phyloP scores from a whole-genome alignment of 2,888 invertebrate species.

The Liopterus haemorrhoidalis region DNA sequence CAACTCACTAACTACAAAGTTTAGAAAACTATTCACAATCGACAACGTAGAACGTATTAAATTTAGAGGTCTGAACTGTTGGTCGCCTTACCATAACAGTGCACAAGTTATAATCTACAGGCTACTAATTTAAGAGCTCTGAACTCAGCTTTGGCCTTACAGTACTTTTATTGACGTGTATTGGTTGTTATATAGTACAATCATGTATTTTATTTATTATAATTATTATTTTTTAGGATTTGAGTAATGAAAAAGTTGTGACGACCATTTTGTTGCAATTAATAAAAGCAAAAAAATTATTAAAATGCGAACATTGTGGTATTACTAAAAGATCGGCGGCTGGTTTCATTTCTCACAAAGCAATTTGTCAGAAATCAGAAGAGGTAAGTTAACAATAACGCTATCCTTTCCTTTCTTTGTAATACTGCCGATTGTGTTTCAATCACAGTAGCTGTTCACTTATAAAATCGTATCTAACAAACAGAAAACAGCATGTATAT shows the following conservation, averaged over 20 bases:
- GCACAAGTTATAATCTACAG: too few relatives aligned
- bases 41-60: too few relatives aligned
- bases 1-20: too few relatives aligned
- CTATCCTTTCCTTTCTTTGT: too few relatives aligned
- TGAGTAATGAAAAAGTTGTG: slow-evolving; percentile 47
- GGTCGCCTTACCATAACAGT: too few relatives aligned
- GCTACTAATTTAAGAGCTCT: too few relatives aligned
- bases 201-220: slow-evolving; percentile 4
- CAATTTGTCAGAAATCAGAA: slow-evolving; percentile 54
- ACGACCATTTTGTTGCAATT: slow-evolving; percentile 46
- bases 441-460: too few relatives aligned
- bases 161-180: slow-evolving; percentile 21
- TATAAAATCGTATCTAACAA: too few relatives aligned
- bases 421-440: too few relatives aligned
- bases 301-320: slow-evolving; percentile 54
- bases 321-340: slow-evolving; percentile 47
- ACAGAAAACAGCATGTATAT: not conserved
- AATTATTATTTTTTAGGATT: slow-evolving; percentile 46
- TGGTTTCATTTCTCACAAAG: slow-evolving; percentile 58
- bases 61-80: too few relatives aligned
- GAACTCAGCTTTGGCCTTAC: slow-evolving; percentile 28
- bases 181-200: not conserved
- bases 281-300: slow-evolving; percentile 43
- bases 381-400: slow-evolving; percentile 33
- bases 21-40: too few relatives aligned